phyloP scores from a whole-genome alignment of 2,797 vertebrate species.

The Phoebastria nigripes region DNA sequence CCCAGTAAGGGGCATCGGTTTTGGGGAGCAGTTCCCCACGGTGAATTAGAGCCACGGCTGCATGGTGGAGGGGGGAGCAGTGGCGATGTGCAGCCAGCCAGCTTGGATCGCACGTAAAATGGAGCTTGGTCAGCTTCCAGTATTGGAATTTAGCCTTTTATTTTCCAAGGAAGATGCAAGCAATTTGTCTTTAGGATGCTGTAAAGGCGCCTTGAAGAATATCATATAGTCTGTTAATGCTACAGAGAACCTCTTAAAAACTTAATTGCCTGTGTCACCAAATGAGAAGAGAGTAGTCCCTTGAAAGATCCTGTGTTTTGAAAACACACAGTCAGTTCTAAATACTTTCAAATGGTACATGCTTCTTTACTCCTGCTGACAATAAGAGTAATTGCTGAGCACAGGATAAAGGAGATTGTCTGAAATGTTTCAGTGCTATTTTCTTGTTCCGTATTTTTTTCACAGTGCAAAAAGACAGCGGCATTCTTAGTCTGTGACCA shows the following conservation, averaged over 20 bases:
- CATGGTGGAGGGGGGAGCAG: not conserved
- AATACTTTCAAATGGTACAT: not conserved
- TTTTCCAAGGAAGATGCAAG: slow-evolving; percentile 5
- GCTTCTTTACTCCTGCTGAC: slow-evolving; percentile 16
- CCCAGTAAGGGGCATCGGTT: fast-evolving
- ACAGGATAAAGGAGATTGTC: not conserved
- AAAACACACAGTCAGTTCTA: slow-evolving; percentile 7
- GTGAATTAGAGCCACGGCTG: not conserved
- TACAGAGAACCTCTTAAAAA: slow-evolving; percentile 43
- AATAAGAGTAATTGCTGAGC: slow-evolving; percentile 20
- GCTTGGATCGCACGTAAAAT: not conserved
- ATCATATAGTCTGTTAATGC: slow-evolving; percentile 19
- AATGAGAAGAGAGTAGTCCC: slow-evolving; percentile 19
- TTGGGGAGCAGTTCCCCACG: not conserved
- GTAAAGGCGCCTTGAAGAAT: slow-evolving; percentile 8
- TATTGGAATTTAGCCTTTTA: not conserved
- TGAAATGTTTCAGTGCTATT: not conserved
- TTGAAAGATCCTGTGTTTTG: slow-evolving; percentile 25
- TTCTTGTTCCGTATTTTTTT: not conserved
- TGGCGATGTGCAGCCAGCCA: not conserved
- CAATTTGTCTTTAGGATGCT: slow-evolving; percentile 32
- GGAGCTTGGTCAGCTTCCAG: not conserved
- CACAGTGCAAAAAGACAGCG: not conserved
- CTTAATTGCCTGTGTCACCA: slow-evolving; percentile 49
- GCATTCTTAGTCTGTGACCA: not conserved